Evolutionary conservation across 1,140 invertebrate genomes (phyloP), one percentile per base, ranked within the genome.

Genomic region (Brachionus manjavacas): DNA sequence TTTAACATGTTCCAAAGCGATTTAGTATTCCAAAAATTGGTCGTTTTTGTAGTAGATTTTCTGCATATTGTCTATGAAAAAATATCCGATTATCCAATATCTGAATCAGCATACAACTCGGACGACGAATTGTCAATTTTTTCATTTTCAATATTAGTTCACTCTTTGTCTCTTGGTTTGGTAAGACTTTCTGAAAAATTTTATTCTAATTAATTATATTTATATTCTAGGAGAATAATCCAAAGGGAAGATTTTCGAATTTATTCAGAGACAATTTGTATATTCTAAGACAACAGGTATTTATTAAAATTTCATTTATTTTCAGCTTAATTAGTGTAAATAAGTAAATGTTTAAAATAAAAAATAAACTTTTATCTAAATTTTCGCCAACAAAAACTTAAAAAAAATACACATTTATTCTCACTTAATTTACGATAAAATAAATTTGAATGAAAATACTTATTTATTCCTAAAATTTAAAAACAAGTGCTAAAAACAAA

Each of bases 31-130:
- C 79, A 81, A 68, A 60, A 68, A 60, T 81, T 81, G 31, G n/a
- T 81, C 12, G 14, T 12, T 64, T 81, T 81, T 81, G 52, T 81
- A 3, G 79, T 81, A 16, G 79, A 81, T 64, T 81, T 81, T 46
- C 0, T 81, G 28, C 16, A 64, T 14, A 81, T 81, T 43, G 79
- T 68, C 1, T 64, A 64, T 43, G 79, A 81, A 14, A 81, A 81
- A 81, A 68, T 81, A 81, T 64, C 52, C 14, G 79, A 60, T 35
- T 12, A 64, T 23, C 31, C 31, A 64, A 20, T 60, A 1, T 20
- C 11, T n/a, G 64, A 81, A n/a, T 64, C 79, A 7, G 41, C 8
- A 8, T 68, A 64, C 28, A 31, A 46, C 31, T 35, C 66, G 7
- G 60, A 81, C 46, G 72, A 76, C 8, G 72, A 76, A 52, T 20